Evolutionary conservation across 2,888 invertebrate genomes (phyloP), one percentile per base, ranked within the genome.

Genomic region (Dynastes maya): DNA sequence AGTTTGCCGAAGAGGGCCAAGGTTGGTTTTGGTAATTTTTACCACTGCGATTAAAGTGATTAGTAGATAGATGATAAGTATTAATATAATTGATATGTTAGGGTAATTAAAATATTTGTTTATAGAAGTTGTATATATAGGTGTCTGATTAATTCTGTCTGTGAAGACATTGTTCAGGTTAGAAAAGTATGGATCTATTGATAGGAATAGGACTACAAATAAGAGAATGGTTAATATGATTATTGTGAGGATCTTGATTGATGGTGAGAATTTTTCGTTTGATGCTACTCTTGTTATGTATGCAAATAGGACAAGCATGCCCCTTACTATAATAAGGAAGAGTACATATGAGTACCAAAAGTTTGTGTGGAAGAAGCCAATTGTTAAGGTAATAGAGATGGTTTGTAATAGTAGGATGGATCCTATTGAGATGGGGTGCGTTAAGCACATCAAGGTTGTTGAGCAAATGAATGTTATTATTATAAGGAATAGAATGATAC

Each of bases 241-340:
- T 80, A 82, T 82, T 79, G 87, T 84, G 6, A 16, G 4, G 85
- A 81, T 84, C 82, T 88, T 89, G 72, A 86, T 82, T 9, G 86
- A 87, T 79, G 88, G 84, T 80, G 86, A 85, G 86, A 92, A 91
- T 89, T 91, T 88, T 91, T 92, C 91, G 89, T 93, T 92, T 16
- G 91, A 91, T 0, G 91, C 91, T 87, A 92, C 85, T 82, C 92
- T 92, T 78, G 91, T 91, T 2, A 93, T 90, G 87, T 93, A 93
- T 87, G 92, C 90, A 89, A 93, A 93, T 89, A 93, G 83, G 6
- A 93, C 90, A 89, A 93, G 83, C 90, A 93, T 88, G 16, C 92
- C 93, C 22, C 93, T 92, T 86, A 93, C 84, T 87, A 93, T 92
- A 84, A 91, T 90, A 89, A 93, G 84, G 85, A 92, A 92, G 89